phyloP scores from a whole-genome alignment of 2,797 vertebrate genomes.

The Bothrops alternatus region DNA sequence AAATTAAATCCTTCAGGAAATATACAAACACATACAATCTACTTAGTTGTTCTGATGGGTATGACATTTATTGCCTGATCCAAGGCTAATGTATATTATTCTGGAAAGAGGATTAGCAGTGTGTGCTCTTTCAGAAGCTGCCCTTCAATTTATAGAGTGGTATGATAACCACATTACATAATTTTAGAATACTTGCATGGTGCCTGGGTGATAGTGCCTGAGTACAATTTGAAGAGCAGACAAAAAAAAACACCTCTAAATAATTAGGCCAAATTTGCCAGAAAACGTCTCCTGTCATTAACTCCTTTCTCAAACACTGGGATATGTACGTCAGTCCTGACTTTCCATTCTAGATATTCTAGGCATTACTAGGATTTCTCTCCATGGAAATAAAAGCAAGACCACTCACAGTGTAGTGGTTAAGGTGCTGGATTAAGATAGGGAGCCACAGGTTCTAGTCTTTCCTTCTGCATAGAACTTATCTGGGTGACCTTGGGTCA shows the following conservation, averaged over 20 bases:
- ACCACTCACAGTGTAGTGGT: background rate
- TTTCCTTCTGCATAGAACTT: background rate
- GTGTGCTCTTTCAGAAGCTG: background rate
- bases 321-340: background rate
- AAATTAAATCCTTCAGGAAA: conserved; percentile 62
- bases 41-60: conserved; percentile 34
- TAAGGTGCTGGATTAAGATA: background rate
- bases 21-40: conserved; percentile 48
- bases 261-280: background rate
- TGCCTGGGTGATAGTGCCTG: background rate
- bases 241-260: background rate
- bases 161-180: background rate
- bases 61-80: conserved; percentile 54
- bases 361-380: background rate
- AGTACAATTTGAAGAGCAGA: background rate
- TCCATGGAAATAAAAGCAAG: background rate
- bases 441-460: background rate
- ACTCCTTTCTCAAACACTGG: background rate
- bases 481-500: background rate
- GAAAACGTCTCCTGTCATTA: background rate
- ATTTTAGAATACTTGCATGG: background rate
- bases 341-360: background rate
- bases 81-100: background rate
- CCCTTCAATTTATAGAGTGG: background rate
- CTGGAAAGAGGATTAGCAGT: background rate